These are phyloP conservation scores for Rhizoglyphus robini DNA, from an alignment of 1,140 invertebrate genomes.

Conservation along the genomic window DNA sequence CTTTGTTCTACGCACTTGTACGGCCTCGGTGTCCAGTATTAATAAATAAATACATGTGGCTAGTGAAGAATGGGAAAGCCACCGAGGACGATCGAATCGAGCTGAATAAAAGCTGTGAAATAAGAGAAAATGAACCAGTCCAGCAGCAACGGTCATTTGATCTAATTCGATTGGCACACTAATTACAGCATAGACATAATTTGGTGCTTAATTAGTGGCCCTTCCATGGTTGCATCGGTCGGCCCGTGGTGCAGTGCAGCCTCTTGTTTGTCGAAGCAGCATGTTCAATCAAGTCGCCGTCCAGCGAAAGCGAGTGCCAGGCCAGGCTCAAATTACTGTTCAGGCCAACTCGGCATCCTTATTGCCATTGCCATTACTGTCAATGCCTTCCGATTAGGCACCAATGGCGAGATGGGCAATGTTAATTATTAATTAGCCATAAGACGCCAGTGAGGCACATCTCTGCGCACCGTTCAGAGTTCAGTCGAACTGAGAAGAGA, in stretches of 20 bases:
- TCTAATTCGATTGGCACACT: conserved; percentile 13
- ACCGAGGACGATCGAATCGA: neutral
- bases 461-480: too few species aligned
- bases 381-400: too few species aligned
- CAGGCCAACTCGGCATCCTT: neutral
- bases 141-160: conserved; percentile 1
- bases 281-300: neutral
- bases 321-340: neutral
- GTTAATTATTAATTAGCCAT: neutral
- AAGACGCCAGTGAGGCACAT: neutral
- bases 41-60: conserved; percentile 10
- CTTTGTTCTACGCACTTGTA: neutral
- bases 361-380: neutral
- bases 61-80: neutral
- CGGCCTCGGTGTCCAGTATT: neutral
- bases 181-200: conserved; percentile 14
- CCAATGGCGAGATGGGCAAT: neutral
- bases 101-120: neutral
- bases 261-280: too few species aligned
- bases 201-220: conserved; percentile 2
- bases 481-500: too few species aligned
- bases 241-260: neutral
- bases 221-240: neutral
- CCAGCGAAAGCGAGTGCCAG: neutral
- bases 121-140: neutral